phyloP scores from a whole-genome alignment of 53 echinoderm and acorn worm species.

The Actinopyga echinites region DNA sequence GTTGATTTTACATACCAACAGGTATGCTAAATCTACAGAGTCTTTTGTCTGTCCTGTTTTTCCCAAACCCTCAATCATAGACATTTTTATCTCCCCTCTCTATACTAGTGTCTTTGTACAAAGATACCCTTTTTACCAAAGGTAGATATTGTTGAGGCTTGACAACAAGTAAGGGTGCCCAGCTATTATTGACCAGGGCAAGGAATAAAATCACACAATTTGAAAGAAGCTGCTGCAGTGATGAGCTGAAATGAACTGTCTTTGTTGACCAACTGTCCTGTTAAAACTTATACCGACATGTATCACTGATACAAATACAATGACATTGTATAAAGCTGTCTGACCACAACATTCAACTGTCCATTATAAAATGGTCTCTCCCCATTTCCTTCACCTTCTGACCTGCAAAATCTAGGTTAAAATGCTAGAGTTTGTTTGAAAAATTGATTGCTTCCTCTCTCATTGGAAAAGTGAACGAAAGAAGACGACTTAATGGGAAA shows the following conservation, averaged over 20 bases:
- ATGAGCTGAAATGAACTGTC: too few species aligned
- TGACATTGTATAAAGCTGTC: background rate
- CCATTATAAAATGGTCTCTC: background rate
- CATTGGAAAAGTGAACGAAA: background rate
- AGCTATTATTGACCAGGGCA: too few species aligned
- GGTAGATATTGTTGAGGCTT: too few species aligned
- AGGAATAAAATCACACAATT: too few species aligned
- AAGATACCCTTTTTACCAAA: too few species aligned
- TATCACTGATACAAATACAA: background rate
- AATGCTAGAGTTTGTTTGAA: background rate
- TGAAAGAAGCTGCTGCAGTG: too few species aligned
- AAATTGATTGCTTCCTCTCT: conserved; percentile 1
- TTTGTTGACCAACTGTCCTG: background rate
- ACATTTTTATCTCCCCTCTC: too few species aligned
- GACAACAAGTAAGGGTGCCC: too few species aligned
- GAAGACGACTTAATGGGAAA: background rate
- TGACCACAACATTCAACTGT: background rate
- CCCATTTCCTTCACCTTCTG: background rate
- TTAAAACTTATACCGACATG: background rate
- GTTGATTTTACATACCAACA: too few species aligned
- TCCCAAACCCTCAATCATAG: too few species aligned
- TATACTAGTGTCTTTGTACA: too few species aligned
- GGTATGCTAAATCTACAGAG: background rate
- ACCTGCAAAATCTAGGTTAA: background rate
- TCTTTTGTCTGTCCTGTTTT: background rate